Evolutionary conservation across 2,888 invertebrate genomes (phyloP).

Genomic region (Drosophila mettleri): DNA sequence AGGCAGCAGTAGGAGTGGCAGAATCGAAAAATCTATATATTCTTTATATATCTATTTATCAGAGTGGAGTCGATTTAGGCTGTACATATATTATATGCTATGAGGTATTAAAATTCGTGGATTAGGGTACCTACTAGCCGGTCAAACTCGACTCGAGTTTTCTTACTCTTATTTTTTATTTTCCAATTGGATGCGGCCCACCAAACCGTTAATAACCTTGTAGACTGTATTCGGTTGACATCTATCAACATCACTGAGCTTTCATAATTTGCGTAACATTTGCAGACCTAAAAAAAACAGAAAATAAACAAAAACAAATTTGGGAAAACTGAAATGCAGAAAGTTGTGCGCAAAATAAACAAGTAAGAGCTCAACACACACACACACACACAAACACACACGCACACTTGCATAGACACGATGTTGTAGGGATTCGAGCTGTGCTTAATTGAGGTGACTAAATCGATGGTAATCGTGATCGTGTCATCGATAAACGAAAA

Average conservation of each 20-base stretch:
- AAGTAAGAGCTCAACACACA: slow-evolving; percentile 26
- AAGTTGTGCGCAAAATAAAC: slow-evolving; percentile 30
- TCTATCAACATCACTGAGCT: slow-evolving; percentile 49
- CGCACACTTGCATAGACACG: not conserved
- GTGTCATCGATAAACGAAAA: slow-evolving; percentile 61
- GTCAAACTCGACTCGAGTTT: no score
- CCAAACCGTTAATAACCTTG: slow-evolving; percentile 74
- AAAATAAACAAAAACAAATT: slow-evolving; percentile 12
- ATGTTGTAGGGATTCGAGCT: slow-evolving; percentile 9
- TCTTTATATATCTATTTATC: no score
- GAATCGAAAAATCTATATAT: no score
- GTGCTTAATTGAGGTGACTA: slow-evolving; percentile 51
- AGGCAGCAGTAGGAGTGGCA: no score
- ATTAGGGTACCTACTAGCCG: no score
- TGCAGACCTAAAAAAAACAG: slow-evolving; percentile 38
- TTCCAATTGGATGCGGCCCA: slow-evolving; percentile 41
- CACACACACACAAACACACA: not conserved
- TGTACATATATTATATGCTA: no score
- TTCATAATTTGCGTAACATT: slow-evolving; percentile 71
- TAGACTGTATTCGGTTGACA: slow-evolving; percentile 44
- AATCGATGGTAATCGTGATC: slow-evolving; percentile 55
- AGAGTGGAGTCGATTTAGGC: no score
- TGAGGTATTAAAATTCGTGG: no score
- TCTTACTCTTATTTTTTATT: no score
- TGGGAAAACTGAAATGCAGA: slow-evolving; percentile 51